Evolutionary conservation across 1,140 invertebrate genomes (phyloP), one percentile per base, ranked within the genome.

Genomic region (Lepidurus packardi): DNA sequence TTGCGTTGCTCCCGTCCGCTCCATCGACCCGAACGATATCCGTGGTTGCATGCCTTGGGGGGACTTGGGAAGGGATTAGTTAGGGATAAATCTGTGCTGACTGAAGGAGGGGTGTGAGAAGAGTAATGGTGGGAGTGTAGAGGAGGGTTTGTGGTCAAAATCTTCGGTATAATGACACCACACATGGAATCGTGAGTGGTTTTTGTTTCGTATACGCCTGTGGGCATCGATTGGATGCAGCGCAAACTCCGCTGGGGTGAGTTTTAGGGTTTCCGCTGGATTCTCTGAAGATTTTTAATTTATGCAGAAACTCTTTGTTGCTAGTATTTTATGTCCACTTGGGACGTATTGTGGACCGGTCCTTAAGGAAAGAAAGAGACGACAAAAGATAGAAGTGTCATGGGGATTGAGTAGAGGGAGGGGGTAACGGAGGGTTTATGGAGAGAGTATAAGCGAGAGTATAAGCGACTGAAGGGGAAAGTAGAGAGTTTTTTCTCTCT

Each of bases 1-100:
- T 65, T 65, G 53, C 53, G 53, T 65, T 65, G 53, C 53, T 65
- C 53, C 53, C 53, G 53, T 65, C 53, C 53, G 53, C 53, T 65
- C 21, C 53, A 65, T 65, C 53, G 53, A 65, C 53, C 53, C 53
- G 53, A 7, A 65, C 16, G 53, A 21, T 65, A 65, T 65, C 53
- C 21, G 53, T 65, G 53, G 53, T 65, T 65, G 53, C 16, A 65
- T 13, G 53, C 16, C 21, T 11, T 21, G 53, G 16, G 53, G 53
- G 53, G 16, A 1, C 16, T 13, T 65, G 16, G 16, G 9, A 65
- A 9, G 21, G 53, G 53, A 65, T 13, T 21, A 65, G 53, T 65
- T 65, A 65, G 21, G 53, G 53, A 65, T 7, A 21, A n/a, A 65
- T 16, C 13, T 5, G 53, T 16, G 53, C 53, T 65, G 53, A 65